phyloP scores from a whole-genome alignment of 2,797 vertebrate genomes.

The Intellagama lesueurii region DNA sequence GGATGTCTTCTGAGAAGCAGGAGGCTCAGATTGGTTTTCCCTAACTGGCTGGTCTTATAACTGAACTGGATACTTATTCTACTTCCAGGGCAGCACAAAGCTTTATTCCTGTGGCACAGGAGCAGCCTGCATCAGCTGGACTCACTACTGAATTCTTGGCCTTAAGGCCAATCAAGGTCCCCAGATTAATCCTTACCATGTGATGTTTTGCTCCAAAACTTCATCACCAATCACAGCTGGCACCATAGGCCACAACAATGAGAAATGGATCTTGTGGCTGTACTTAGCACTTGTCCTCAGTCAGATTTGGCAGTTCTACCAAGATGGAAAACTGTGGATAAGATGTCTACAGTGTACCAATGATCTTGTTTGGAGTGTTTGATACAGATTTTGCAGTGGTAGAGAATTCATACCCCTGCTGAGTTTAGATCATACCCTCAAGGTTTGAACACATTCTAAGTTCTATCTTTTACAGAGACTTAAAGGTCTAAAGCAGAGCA shows the following conservation, averaged over 20 bases:
- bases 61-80: accelerated
- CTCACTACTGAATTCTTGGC: neutral
- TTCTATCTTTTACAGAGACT: neutral
- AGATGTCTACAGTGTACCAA: neutral
- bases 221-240: neutral
- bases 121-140: neutral
- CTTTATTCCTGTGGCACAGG: neutral
- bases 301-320: neutral
- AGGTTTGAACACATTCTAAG: neutral
- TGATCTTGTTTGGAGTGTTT: neutral
- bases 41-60: neutral
- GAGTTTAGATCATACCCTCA: neutral
- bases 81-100: neutral
- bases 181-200: neutral
- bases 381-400: neutral
- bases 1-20: neutral
- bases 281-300: neutral
- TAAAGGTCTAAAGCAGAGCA: neutral
- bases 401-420: neutral
- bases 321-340: neutral
- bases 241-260: neutral
- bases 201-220: neutral
- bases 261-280: neutral
- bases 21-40: neutral
- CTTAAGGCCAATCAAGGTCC: neutral